Conservation (phyloP, 2,888 invertebrate genomes). For the Drosophila cracens region DNA sequence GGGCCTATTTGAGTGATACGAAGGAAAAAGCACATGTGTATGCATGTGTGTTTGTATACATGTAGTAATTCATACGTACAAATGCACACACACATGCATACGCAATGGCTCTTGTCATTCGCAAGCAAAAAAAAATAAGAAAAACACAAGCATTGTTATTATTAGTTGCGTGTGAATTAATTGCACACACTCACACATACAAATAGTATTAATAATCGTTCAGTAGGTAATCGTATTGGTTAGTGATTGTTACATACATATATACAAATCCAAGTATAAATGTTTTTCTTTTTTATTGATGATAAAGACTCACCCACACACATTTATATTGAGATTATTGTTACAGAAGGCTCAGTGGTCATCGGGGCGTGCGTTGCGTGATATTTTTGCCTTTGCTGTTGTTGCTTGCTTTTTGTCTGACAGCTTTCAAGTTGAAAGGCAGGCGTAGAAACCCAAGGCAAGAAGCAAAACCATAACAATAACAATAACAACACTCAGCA, state of each 20-base stretch:
- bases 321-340: conserved; percentile 28
- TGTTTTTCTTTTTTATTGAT: conserved; percentile 12
- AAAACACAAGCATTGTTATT: conserved; percentile 26
- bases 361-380: conserved; percentile 53
- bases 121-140: neutral
- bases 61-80: neutral
- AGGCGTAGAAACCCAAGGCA: conserved; percentile 65
- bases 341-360: conserved; percentile 38
- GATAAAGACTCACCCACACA: conserved; percentile 32
- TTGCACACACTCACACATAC: neutral
- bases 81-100: neutral
- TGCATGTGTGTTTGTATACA: neutral
- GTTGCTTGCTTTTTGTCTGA: conserved; percentile 30
- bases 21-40: neutral
- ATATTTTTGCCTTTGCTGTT: conserved; percentile 35
- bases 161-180: conserved; percentile 23
- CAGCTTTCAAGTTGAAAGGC: conserved; percentile 48
- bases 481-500: conserved; percentile 25
- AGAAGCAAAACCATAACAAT: conserved; percentile 37
- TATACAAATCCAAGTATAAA: neutral
- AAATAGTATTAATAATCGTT: conserved; percentile 7
- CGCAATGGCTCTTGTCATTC: conserved; percentile 2
- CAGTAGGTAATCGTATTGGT: conserved; percentile 2
- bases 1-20: conserved; percentile 25
- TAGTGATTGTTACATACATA: conserved; percentile 12